phyloP scores from a whole-genome alignment of 2,888 invertebrate species.

The Octodonta nipae region DNA sequence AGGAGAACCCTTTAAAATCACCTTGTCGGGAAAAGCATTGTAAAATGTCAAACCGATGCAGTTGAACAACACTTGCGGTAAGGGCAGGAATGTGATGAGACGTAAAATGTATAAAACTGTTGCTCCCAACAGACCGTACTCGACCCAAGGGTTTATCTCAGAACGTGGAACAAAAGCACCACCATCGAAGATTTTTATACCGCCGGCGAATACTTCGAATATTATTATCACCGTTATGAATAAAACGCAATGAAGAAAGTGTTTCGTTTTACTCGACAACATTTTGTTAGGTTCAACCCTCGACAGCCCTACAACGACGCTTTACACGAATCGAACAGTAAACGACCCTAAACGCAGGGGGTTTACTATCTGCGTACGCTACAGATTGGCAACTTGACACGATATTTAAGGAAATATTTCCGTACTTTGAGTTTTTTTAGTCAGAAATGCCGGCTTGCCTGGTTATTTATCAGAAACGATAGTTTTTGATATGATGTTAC shows the following conservation, averaged over 20 bases:
- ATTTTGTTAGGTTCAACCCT: too few species aligned
- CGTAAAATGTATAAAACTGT: slow-evolving; percentile 63
- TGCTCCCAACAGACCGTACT: slow-evolving; percentile 66
- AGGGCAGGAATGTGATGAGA: slow-evolving; percentile 67
- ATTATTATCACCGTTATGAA: slow-evolving; percentile 59
- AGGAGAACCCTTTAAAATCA: slow-evolving; percentile 72
- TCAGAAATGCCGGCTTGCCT: too few species aligned
- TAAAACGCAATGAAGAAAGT: slow-evolving; percentile 65
- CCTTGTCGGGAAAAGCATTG: slow-evolving; percentile 90
- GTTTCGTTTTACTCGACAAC: slow-evolving; percentile 57
- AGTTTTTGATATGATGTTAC: too few species aligned
- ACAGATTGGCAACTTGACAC: too few species aligned
- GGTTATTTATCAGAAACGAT: too few species aligned
- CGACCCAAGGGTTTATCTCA: slow-evolving; percentile 64
- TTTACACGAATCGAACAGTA: too few species aligned
- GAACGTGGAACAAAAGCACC: slow-evolving; percentile 33
- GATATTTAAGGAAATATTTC: too few species aligned
- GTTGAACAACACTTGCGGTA: slow-evolving; percentile 81
- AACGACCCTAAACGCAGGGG: too few species aligned
- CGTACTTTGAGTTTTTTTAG: too few species aligned
- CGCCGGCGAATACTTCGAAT: slow-evolving; percentile 48
- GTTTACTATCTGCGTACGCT: too few species aligned
- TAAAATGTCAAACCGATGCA: slow-evolving; percentile 76
- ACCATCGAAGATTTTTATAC: slow-evolving; percentile 36
- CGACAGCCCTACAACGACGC: too few species aligned